These are phyloP conservation scores for Oligia latruncula DNA, from an alignment of 2,888 invertebrate species.

Conservation along the genomic window DNA sequence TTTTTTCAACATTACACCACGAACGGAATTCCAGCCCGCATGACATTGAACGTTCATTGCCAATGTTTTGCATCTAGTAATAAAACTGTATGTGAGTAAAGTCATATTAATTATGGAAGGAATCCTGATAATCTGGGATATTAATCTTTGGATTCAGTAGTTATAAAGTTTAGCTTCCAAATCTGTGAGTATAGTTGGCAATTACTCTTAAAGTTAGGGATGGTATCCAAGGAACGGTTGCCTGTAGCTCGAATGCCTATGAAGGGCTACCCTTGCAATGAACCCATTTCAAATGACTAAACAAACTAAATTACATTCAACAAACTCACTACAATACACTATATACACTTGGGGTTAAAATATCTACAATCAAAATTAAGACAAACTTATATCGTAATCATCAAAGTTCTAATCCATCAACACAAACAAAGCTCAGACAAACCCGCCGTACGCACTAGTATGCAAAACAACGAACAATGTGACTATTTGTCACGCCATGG, in stretches of 20 bases:
- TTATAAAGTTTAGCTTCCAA: neutral
- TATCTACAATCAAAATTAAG: neutral
- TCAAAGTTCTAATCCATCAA: neutral
- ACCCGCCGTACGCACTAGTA: slow-evolving; percentile 41
- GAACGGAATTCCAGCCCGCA: slow-evolving; percentile 78
- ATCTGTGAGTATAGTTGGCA: neutral
- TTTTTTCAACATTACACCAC: slow-evolving; percentile 77
- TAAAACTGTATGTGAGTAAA: slow-evolving; percentile 54
- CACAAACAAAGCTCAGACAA: slow-evolving; percentile 31
- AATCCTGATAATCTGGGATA: neutral
- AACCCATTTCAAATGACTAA: neutral
- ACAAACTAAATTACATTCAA: slow-evolving; percentile 3
- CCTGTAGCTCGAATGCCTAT: neutral
- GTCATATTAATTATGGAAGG: neutral
- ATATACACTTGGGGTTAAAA: neutral
- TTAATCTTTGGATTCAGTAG: too few relatives aligned
- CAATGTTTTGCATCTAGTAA: slow-evolving; percentile 71
- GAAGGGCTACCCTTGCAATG: neutral
- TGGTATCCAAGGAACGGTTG: neutral
- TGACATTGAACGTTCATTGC: slow-evolving; percentile 74
- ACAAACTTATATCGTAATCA: neutral
- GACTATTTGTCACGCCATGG: slow-evolving; percentile 68
- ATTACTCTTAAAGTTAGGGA: neutral
- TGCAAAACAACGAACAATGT: slow-evolving; percentile 60
- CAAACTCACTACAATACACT: neutral